phyloP scores from a whole-genome alignment of 2,113 vertebrate species.

The Apodemus sylvaticus region DNA sequence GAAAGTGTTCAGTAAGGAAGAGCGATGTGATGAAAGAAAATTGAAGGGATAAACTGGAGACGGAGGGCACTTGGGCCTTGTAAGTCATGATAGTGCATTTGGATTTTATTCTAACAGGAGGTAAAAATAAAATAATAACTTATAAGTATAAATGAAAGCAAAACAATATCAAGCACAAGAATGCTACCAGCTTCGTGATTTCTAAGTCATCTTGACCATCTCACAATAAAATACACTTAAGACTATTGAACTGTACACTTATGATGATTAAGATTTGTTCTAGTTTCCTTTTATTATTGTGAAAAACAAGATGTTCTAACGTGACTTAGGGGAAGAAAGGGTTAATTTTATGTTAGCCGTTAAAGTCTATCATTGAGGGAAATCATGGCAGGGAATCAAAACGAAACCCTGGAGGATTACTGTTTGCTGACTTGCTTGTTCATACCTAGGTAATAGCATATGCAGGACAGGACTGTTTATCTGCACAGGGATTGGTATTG shows the following conservation, averaged over 20 bases:
- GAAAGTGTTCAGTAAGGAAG: not conserved
- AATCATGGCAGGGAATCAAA: not conserved
- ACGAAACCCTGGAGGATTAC: not conserved
- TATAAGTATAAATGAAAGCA: not conserved
- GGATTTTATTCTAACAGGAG: not conserved
- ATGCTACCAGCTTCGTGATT: not conserved
- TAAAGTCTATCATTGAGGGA: not conserved
- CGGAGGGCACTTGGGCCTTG: not conserved
- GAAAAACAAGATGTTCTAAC: not conserved
- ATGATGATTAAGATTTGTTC: not conserved
- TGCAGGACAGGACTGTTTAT: too few species aligned
- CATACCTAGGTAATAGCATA: not conserved
- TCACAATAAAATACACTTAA: not conserved
- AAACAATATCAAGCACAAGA: not conserved
- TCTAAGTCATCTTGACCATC: not conserved
- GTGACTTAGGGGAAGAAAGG: not conserved
- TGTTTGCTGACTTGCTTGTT: not conserved
- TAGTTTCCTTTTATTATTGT: not conserved
- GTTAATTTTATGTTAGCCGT: not conserved
- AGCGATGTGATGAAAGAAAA: not conserved
- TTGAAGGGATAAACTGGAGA: not conserved
- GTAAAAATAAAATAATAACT: not conserved
- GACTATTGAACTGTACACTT: not conserved
- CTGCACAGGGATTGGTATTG: not conserved
- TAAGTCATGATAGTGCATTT: not conserved